Evolutionary conservation across 2,888 invertebrate species (phyloP), one percentile per base, ranked within the genome.

Genomic region (Shargacucullia verbasci): DNA sequence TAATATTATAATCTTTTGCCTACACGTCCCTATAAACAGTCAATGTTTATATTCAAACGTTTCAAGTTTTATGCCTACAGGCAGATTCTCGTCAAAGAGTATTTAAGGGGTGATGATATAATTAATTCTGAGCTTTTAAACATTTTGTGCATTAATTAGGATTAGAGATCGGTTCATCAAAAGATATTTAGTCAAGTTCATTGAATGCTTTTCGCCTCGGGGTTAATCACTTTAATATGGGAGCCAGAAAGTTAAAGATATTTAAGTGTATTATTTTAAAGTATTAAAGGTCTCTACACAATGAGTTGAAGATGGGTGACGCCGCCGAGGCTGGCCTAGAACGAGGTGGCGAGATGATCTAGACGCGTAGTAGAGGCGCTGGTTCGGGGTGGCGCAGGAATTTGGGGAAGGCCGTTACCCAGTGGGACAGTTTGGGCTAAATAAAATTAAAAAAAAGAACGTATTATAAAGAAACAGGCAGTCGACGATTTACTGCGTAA

Each of bases 51-150:
- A 62, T 66, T 45, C 41, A 58, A 70, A 58, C 39, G 20, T 44
- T 61, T 63, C 11, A 55, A 58, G 52, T 66, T 47, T 58, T 48
- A 60, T 62, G 73, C 69, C 52, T 9, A 6, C 10, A 62, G 80
- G 73, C 71, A 58, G 31, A 61, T 70, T 57, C 34, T 63, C 70
- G 60, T 78, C 76, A 78, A 79, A 78, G 63, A 47, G 15, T 59
- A 48, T 65, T 70, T 61, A 58, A 55, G 59, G 68, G 62, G 68
- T 70, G 49, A 76, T 56, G 58, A 45, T 11, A 20, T 58, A 47
- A 75, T 77, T 64, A 62, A 57, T 73, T 69, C 63, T 20, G 60
- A 62, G 70, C 67, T 74, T 73, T 74, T 70, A 69, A 74, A 41
- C 39, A 66, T 54, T 67, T 71, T 58, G 44, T 48, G 61, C 49